These are phyloP conservation scores for Halotydeus destructor DNA, from an alignment of 1,140 invertebrate species.

Conservation along the genomic window DNA sequence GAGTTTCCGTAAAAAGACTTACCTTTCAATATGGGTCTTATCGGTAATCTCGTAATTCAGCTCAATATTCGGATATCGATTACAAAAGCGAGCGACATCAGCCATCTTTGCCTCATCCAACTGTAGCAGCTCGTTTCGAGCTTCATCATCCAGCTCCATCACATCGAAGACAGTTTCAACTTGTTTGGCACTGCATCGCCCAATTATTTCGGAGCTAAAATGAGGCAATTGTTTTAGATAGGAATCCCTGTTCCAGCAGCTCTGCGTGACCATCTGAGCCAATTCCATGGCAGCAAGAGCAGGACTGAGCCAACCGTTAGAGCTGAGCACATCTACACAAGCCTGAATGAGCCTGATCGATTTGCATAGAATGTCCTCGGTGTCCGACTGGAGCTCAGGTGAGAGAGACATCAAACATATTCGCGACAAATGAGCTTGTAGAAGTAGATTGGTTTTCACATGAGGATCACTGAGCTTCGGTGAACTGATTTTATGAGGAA, in stretches of 20 bases:
- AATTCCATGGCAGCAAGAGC: constrained; percentile 98
- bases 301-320: constrained; percentile 91
- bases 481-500: constrained; percentile 10
- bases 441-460: constrained; percentile 81
- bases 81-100: constrained; percentile 94
- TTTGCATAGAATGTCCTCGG: constrained; percentile 69
- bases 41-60: constrained; percentile 74
- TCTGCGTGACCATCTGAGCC: constrained; percentile 97
- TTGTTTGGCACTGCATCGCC: constrained; percentile 68
- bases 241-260: constrained; percentile 98
- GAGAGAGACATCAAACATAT: constrained; percentile 79
- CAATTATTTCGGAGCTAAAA: constrained; percentile 71
- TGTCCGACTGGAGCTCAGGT: constrained; percentile 90
- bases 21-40: constrained; percentile 41
- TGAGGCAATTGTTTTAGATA: constrained; percentile 93
- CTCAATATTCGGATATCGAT: constrained; percentile 96
- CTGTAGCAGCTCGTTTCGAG: constrained; percentile 60
- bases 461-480: constrained; percentile 73
- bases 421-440: constrained; percentile 87
- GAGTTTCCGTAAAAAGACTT: constrained; percentile 3
- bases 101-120: constrained; percentile 70
- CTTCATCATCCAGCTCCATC: constrained; percentile 93
- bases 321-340: constrained; percentile 93
- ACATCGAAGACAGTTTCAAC: constrained; percentile 95
- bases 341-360: constrained; percentile 69